Evolutionary conservation across 2,113 vertebrate genomes (phyloP).

Genomic region (Pristiophorus japonicus): DNA sequence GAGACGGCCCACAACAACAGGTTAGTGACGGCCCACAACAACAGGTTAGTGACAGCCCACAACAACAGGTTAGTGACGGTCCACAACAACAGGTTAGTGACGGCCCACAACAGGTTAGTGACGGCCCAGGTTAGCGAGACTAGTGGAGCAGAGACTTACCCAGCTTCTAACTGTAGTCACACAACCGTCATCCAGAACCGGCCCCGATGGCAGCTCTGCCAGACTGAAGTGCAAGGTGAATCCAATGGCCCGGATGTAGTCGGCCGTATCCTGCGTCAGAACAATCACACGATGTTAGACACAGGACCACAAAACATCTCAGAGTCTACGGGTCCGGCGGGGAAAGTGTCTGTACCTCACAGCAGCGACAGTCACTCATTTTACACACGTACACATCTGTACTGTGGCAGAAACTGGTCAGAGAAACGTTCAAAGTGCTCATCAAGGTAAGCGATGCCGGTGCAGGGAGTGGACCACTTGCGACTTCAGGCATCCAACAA

Average conservation of each 20-base stretch:
- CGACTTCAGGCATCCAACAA: neutral
- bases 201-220: constrained; percentile 60
- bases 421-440: neutral
- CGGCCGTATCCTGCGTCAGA: constrained; percentile 73
- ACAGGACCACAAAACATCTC: neutral
- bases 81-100: too few species aligned
- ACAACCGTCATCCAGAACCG: constrained; percentile 73
- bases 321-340: neutral
- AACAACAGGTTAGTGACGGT: too few species aligned
- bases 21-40: too few species aligned
- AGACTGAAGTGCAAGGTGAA: constrained; percentile 73
- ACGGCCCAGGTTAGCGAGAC: neutral
- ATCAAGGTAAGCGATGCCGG: neutral
- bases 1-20: too few species aligned
- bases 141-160: constrained; percentile 58
- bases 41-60: too few species aligned
- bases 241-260: constrained; percentile 81
- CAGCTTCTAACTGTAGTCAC: constrained; percentile 65
- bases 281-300: neutral
- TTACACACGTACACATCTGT: neutral
- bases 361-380: neutral
- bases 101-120: too few species aligned
- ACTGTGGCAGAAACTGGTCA: neutral
- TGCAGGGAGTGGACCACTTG: neutral
- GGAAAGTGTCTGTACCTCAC: too few species aligned